These are phyloP conservation scores for Sphenodon punctatus DNA, from an alignment of 2,797 vertebrate species.

Conservation along the genomic window DNA sequence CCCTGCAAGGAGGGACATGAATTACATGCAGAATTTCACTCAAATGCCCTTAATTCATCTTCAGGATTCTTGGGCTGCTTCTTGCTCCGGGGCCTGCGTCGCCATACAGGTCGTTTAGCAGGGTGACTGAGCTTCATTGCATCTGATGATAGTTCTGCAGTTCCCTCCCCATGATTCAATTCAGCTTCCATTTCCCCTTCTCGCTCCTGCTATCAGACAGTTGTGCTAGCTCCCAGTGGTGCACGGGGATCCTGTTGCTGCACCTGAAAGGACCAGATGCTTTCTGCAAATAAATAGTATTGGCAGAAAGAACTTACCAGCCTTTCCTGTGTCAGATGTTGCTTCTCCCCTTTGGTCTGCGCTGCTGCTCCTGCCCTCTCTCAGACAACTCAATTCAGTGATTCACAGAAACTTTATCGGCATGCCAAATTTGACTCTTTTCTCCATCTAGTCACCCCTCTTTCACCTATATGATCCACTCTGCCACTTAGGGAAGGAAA, in stretches of 20 bases:
- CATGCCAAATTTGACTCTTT: no score
- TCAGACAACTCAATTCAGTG: no score
- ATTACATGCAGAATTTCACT: conserved; percentile 2
- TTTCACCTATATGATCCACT: background rate
- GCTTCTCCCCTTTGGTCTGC: background rate
- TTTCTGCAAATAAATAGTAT: background rate
- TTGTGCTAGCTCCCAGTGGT: fast-evolving
- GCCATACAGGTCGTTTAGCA: background rate
- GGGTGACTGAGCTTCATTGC: background rate
- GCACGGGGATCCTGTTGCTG: fast-evolving
- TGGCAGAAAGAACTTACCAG: background rate
- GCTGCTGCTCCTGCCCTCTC: no score
- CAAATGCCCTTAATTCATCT: conserved; percentile 2
- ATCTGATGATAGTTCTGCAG: background rate
- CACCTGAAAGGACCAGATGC: background rate
- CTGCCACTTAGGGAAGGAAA: background rate
- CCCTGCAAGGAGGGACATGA: background rate
- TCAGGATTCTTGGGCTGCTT: background rate
- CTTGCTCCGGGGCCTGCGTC: background rate
- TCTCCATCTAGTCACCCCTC: background rate
- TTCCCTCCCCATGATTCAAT: background rate
- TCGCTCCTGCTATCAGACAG: background rate
- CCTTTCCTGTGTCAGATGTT: background rate
- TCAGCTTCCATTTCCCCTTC: background rate
- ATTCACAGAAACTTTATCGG: background rate